phyloP scores from a whole-genome alignment of 2,797 vertebrate species.

The Halcyon smyrnensis region DNA sequence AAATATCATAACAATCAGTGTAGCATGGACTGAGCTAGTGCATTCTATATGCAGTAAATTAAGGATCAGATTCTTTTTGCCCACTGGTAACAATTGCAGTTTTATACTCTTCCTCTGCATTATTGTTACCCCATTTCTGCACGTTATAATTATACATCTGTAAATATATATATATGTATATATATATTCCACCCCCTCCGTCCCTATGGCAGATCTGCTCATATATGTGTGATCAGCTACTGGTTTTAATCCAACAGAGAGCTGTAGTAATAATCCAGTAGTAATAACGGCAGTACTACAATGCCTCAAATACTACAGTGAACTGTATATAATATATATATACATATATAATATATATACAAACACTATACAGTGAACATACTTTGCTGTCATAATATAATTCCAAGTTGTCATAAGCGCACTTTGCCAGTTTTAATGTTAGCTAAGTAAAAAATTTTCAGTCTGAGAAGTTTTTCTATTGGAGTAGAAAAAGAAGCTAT shows the following conservation, averaged over 20 bases:
- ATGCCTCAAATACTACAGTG: neutral
- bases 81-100: neutral
- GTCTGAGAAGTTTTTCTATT: slow-evolving; percentile 11
- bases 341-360: too few species aligned
- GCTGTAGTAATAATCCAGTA: neutral
- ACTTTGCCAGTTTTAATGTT: neutral
- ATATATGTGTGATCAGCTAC: neutral
- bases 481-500: neutral
- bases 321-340: too few species aligned
- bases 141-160: neutral
- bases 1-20: neutral
- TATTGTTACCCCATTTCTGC: neutral
- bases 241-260: neutral
- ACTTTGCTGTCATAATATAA: neutral
- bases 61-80: neutral
- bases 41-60: neutral
- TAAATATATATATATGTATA: too few species aligned
- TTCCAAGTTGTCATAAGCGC: neutral
- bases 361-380: neutral
- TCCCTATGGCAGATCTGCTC: neutral
- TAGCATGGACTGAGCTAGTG: neutral
- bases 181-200: too few species aligned
- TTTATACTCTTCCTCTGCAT: neutral
- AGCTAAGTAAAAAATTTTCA: neutral
- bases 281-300: neutral